Evolutionary conservation across 2,888 invertebrate species (phyloP).

Genomic region (Andrena bucephala): DNA sequence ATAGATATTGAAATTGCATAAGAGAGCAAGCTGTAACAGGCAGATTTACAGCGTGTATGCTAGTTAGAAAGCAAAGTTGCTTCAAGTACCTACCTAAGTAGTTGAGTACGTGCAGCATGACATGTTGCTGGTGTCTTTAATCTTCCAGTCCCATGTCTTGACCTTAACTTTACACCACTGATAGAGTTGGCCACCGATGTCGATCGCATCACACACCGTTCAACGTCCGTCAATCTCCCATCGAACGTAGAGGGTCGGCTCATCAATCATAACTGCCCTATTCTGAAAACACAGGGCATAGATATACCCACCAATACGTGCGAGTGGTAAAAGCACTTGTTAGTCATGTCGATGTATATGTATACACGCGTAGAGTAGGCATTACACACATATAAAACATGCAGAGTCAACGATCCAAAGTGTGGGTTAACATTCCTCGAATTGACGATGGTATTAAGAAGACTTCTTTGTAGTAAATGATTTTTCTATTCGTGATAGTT

Average conservation of each 20-base stretch:
- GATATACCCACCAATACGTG: conserved; percentile 26
- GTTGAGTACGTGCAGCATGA: conserved; percentile 38
- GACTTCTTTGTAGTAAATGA: no score
- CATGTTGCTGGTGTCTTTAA: neutral
- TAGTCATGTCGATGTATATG: neutral
- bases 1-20: conserved; percentile 9
- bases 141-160: neutral
- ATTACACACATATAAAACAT: neutral
- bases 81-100: conserved; percentile 21
- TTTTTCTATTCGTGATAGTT: neutral
- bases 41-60: neutral
- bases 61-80: neutral
- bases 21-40: neutral
- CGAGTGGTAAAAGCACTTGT: neutral
- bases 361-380: neutral
- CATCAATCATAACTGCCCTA: conserved; percentile 17
- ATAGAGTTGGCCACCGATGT: neutral
- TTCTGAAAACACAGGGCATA: conserved; percentile 22
- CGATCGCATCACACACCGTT: neutral
- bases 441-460: neutral
- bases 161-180: conserved; percentile 16
- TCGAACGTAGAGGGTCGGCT: neutral
- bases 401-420: neutral
- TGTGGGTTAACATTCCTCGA: neutral
- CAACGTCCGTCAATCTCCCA: neutral